phyloP scores from a whole-genome alignment of 2,797 vertebrate genomes.

The Synaphobranchus kaupii region DNA sequence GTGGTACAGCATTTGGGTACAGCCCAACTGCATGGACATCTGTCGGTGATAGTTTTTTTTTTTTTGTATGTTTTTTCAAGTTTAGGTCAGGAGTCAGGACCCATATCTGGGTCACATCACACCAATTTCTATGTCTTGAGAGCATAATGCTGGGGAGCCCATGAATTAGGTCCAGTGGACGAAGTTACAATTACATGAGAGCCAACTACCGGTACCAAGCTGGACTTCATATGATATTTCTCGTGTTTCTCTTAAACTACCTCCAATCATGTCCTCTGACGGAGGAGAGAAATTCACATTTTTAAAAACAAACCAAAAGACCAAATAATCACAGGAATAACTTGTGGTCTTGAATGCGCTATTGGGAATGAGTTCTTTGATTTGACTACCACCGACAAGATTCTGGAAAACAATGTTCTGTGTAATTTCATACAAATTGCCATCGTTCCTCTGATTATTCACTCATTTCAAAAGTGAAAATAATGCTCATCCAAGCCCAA shows the following conservation, averaged over 20 bases:
- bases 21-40: neutral
- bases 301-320: neutral
- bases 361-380: neutral
- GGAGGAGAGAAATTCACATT: neutral
- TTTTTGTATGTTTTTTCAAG: neutral
- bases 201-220: neutral
- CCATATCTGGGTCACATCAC: neutral
- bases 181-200: neutral
- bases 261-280: neutral
- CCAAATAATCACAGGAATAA: too few species aligned
- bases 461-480: neutral
- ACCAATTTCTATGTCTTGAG: neutral
- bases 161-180: neutral
- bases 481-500: neutral
- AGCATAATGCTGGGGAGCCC: neutral
- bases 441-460: neutral
- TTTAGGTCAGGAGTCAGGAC: neutral
- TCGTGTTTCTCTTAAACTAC: neutral
- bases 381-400: neutral
- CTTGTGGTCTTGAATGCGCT: neutral
- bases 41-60: neutral
- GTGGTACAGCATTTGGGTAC: constrained; percentile 54
- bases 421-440: neutral
- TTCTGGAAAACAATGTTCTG: neutral
- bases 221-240: neutral